Base-by-base conservation (phyloP, 2,113 vertebrate genomes). In the Bambusicola thoracicus region DNA sequence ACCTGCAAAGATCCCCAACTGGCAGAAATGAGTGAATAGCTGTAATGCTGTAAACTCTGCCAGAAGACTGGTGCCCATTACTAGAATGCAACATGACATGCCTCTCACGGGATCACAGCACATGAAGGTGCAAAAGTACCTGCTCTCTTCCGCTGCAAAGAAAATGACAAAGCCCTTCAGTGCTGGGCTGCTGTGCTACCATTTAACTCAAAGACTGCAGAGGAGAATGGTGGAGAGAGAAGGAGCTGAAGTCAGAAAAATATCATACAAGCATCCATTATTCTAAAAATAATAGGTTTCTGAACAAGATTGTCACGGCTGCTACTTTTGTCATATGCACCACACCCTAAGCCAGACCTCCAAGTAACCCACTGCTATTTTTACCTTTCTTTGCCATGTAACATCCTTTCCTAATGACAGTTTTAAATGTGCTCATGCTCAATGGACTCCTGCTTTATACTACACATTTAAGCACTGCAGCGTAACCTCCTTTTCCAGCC, bases 401-500 rank as follows among this genome's bases (percentile, higher is more conserved):
- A 78, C 27, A 82, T 40, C 70, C 67, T 66, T 66, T 41, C 22
- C 79, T 85, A 91, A 92, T 1, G 59, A 16, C 55, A 62, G 30
- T 46, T 85, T 83, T 74, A 20, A 55, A 76, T 0, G 1, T 8
- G 51, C 11, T 84, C 21, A 15, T 22, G 78, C 87, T 84, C 63
- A n/a, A 90, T 36, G 65, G 62, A 19, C 11, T 76, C 15, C 19
- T 51, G 67, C 92, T 96, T 30, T 53, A 53, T 29, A 29, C 51
- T 79, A 41, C 82, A 81, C 68, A 29, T 85, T 70, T 73, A 53
- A 92, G 91, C 85, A n/a, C 29, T 25, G 40, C 1, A 88, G 80
- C 18, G 8, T 36, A 75, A 75, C 84, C 90, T 81, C 75, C 67
- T 74, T 95, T 81, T 79, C 87, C 93, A 93, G 94, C 90, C 92